These are phyloP conservation scores for Drepanosiphum platanoidis DNA, from an alignment of 2,888 invertebrate species.

Conservation along the genomic window DNA sequence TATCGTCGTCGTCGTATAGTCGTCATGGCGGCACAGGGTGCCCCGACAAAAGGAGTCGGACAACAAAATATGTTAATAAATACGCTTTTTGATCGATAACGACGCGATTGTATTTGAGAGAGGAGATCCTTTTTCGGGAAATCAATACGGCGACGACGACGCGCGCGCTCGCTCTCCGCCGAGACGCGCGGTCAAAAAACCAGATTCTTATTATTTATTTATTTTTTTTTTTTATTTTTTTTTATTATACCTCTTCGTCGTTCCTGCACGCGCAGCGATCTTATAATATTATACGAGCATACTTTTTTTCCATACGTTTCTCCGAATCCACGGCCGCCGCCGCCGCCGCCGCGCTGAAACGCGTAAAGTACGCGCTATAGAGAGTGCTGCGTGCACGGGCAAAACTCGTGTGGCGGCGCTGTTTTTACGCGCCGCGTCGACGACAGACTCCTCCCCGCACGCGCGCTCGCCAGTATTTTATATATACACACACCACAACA, in stretches of 20 bases:
- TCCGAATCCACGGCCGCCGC: constrained; percentile 25
- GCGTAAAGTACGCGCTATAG: constrained; percentile 33
- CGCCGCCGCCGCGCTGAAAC: background rate
- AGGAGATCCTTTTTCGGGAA: constrained; percentile 54
- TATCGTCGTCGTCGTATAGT: background rate
- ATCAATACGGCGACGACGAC: constrained; percentile 1
- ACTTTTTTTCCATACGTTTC: constrained; percentile 23
- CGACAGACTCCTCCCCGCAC: constrained; percentile 25
- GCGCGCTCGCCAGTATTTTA: background rate
- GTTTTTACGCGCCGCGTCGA: constrained; percentile 31
- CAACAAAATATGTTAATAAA: constrained; percentile 62
- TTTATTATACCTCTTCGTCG: background rate
- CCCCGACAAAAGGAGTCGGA: constrained; percentile 50
- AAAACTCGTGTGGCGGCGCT: constrained; percentile 30
- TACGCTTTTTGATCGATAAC: constrained; percentile 58
- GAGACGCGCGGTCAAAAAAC: constrained; percentile 39
- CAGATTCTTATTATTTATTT: constrained; percentile 52
- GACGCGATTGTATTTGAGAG: constrained; percentile 50
- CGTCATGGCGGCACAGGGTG: constrained; percentile 42
- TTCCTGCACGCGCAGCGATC: background rate
- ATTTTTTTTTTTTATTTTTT: background rate
- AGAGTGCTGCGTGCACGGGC: constrained; percentile 3
- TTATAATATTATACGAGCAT: background rate
- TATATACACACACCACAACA: background rate
- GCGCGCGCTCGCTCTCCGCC: background rate